phyloP scores from a whole-genome alignment of 2,888 invertebrate species.

The Lochmaea capreae region DNA sequence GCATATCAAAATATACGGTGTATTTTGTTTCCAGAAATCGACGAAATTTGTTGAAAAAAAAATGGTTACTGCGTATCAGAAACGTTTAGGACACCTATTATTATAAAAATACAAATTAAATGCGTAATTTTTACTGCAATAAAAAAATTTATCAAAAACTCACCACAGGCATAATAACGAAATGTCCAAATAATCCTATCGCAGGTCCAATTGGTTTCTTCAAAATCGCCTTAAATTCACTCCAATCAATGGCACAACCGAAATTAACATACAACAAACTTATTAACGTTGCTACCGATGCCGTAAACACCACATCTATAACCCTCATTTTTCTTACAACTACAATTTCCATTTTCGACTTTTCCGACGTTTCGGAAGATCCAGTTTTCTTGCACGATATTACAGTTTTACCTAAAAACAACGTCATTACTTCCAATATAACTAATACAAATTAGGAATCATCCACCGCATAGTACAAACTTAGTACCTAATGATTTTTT shows the following conservation, averaged over 20 bases:
- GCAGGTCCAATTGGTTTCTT: constrained; percentile 80
- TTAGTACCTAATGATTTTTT: not conserved
- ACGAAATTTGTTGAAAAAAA: no score
- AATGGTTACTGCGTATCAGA: no score
- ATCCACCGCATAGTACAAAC: not conserved
- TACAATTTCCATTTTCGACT: constrained; percentile 53
- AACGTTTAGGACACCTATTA: no score
- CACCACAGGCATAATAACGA: constrained; percentile 88
- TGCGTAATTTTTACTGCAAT: no score
- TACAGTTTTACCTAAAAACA: constrained; percentile 55
- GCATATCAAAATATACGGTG: no score
- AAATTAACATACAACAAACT: constrained; percentile 90
- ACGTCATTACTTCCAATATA: no score
- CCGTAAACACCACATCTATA: constrained; percentile 80
- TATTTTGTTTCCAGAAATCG: no score
- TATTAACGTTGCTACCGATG: constrained; percentile 80
- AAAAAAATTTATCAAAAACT: constrained; percentile 52
- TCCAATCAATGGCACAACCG: constrained; percentile 88
- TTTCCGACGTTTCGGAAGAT: constrained; percentile 35
- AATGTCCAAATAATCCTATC: constrained; percentile 84
- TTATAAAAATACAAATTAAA: no score
- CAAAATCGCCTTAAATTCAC: constrained; percentile 74
- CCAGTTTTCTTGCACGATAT: constrained; percentile 50
- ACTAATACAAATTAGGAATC: no score
- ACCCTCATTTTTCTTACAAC: constrained; percentile 65